phyloP scores from a whole-genome alignment of 2,113 vertebrate species.

The Platichthys stellatus region DNA sequence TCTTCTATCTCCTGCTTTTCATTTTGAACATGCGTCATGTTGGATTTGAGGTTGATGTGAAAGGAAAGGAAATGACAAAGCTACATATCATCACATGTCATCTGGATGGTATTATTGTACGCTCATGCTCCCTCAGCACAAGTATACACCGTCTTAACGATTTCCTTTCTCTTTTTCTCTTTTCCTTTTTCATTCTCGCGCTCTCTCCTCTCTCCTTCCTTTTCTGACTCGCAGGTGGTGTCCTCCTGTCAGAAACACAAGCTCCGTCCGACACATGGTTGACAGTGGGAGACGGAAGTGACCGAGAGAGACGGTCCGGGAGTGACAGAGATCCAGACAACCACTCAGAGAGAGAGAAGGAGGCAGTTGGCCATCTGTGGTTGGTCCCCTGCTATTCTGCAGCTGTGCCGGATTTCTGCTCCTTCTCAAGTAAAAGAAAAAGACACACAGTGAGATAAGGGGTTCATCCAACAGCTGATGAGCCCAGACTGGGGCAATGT shows the following conservation, averaged over 20 bases:
- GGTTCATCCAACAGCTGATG: constrained; percentile 52
- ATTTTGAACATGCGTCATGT: constrained; percentile 11
- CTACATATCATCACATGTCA: too few species aligned
- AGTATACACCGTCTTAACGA: constrained; percentile 26
- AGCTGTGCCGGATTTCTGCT: constrained; percentile 62
- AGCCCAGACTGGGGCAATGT: constrained; percentile 56
- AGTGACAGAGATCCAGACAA: constrained; percentile 36
- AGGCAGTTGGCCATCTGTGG: constrained; percentile 57
- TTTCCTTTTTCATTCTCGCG: constrained; percentile 10
- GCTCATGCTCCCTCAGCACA: neutral
- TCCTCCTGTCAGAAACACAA: constrained; percentile 54
- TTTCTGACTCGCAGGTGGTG: constrained; percentile 75
- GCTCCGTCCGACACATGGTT: constrained; percentile 44
- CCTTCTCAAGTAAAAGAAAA: constrained; percentile 26
- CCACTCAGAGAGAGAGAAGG: constrained; percentile 24
- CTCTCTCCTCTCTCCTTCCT: constrained; percentile 18
- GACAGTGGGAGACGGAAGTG: constrained; percentile 54
- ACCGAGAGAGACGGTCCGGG: constrained; percentile 17
- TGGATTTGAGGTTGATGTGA: constrained; percentile 25
- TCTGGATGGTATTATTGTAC: neutral
- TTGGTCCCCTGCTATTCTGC: constrained; percentile 60
- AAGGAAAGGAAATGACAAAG: constrained; percentile 23
- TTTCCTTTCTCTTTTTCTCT: constrained; percentile 45
- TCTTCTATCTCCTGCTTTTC: constrained; percentile 8
- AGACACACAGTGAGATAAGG: constrained; percentile 8